Evolutionary conservation across 2,797 vertebrate genomes (phyloP).

Genomic region (Dendrocincla fuliginosa): DNA sequence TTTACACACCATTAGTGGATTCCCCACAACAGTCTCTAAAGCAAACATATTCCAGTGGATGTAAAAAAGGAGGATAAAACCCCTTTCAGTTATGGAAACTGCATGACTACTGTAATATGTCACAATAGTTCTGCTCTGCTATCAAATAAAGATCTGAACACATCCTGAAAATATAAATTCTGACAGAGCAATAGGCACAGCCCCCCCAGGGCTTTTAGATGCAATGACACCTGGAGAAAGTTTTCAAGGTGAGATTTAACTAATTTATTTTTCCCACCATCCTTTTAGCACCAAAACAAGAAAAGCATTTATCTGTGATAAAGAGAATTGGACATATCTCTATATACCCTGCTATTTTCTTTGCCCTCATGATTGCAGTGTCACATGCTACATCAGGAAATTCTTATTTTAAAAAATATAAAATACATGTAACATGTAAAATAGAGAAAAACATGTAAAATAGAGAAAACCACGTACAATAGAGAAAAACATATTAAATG

Average conservation of each 20-base stretch:
- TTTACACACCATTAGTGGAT: not conserved
- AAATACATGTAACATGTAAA: not conserved
- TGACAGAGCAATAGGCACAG: not conserved
- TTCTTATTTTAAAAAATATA: not conserved
- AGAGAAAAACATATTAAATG: not conserved
- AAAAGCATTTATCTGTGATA: not conserved
- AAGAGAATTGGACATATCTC: accelerated
- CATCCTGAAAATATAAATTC: not conserved
- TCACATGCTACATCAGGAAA: accelerated
- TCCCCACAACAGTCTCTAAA: conserved; percentile 11
- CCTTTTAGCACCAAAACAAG: not conserved
- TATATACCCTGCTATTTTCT: accelerated
- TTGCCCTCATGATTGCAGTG: accelerated
- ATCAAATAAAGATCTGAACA: not conserved
- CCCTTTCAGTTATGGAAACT: not conserved
- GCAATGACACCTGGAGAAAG: not conserved
- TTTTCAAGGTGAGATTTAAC: not conserved
- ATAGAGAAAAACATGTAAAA: not conserved
- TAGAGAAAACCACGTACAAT: not conserved
- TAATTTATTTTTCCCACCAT: not conserved
- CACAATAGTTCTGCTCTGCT: not conserved
- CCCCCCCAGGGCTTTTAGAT: not conserved
- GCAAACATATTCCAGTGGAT: not conserved
- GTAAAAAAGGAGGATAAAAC: not conserved
- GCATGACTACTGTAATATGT: not conserved